Conservation (phyloP, 1,140 invertebrate species). For the Papilio polytes region DNA sequence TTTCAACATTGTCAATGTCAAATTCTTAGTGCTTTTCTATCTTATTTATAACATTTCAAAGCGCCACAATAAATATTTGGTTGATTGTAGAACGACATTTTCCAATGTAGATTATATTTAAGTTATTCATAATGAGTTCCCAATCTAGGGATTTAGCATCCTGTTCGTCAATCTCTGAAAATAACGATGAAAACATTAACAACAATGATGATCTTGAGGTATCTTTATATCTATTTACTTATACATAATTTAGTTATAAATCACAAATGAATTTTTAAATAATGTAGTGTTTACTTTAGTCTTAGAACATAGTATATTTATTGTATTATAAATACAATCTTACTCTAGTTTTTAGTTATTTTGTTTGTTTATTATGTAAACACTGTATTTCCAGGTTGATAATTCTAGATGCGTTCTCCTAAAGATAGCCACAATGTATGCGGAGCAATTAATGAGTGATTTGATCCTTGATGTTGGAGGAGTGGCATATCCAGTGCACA, state of each 20-base stretch:
- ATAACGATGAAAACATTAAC: slow-evolving; percentile 43
- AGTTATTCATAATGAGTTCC: slow-evolving; percentile 51
- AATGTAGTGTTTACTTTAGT: background rate
- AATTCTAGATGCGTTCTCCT: slow-evolving; percentile 91
- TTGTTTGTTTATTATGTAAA: background rate
- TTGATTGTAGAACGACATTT: background rate
- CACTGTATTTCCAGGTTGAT: slow-evolving; percentile 86
- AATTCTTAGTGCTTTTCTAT: background rate
- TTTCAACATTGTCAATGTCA: background rate
- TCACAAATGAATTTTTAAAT: background rate
- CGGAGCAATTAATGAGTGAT: slow-evolving; percentile 94
- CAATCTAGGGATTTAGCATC: slow-evolving; percentile 50
- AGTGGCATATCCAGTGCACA: slow-evolving; percentile 93
- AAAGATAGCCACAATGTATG: slow-evolving; percentile 93
- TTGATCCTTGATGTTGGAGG: slow-evolving; percentile 92
- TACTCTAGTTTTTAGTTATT: background rate
- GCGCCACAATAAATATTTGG: background rate
- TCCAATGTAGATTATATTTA: background rate
- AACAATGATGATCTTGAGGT: slow-evolving; percentile 63
- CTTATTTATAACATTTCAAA: background rate
- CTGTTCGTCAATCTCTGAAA: slow-evolving; percentile 46
- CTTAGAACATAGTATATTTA: background rate
- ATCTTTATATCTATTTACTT: background rate
- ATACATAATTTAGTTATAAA: background rate
- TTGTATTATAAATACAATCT: background rate